phyloP scores from a whole-genome alignment of 2,113 vertebrate species.

The Peromyscus maniculatus region DNA sequence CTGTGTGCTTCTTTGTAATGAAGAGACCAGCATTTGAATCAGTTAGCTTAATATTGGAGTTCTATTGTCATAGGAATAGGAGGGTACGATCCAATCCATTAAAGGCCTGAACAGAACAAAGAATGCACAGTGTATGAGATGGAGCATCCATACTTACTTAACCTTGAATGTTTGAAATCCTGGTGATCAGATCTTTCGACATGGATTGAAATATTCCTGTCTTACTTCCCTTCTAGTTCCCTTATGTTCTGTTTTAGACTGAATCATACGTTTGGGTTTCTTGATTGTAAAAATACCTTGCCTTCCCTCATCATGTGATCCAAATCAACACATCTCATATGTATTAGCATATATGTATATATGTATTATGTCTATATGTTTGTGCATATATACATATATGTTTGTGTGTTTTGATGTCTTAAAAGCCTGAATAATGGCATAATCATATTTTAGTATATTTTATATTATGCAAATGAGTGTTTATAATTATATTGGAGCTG shows the following conservation, averaged over 20 bases:
- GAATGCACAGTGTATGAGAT: neutral
- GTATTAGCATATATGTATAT: neutral
- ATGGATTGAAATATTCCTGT: neutral
- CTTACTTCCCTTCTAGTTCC: neutral
- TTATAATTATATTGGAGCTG: neutral
- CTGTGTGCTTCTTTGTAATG: neutral
- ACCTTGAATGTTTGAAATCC: neutral
- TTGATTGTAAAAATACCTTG: neutral
- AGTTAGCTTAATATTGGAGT: neutral
- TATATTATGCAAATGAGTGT: neutral
- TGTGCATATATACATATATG: neutral
- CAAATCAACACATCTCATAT: neutral
- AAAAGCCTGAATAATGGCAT: neutral
- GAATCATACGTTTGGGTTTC: neutral
- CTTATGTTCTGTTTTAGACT: neutral
- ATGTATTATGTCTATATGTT: neutral
- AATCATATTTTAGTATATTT: neutral
- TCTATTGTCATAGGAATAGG: accelerated
- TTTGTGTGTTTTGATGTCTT: neutral
- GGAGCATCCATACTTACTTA: neutral
- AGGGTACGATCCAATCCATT: neutral
- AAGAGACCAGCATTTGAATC: neutral
- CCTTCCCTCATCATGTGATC: neutral
- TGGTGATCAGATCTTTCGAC: neutral
- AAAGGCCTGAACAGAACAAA: neutral